Conservation (phyloP, 2,797 vertebrate species). For the Hapalemur alaotrensis region DNA sequence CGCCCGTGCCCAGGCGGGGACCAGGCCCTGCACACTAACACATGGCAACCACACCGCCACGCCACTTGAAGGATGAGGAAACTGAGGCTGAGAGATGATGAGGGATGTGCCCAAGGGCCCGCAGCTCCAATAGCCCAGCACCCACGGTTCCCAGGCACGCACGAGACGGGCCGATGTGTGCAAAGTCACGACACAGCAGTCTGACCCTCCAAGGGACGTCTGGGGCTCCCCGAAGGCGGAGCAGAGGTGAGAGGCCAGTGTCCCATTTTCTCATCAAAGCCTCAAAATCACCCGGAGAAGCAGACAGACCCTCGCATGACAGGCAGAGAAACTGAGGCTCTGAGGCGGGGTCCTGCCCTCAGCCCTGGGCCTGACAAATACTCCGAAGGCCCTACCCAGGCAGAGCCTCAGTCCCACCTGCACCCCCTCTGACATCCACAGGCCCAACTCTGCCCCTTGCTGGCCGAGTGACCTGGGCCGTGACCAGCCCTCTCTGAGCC, state of each 20-base stretch:
- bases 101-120: neutral
- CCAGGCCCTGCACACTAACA: neutral
- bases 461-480: neutral
- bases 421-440: neutral
- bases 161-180: accelerated
- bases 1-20: accelerated
- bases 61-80: neutral
- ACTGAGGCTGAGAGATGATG: neutral
- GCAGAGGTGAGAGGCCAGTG: neutral
- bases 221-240: neutral
- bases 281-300: neutral
- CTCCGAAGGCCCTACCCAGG: neutral
- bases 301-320: neutral
- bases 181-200: neutral
- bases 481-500: neutral
- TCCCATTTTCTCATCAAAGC: neutral
- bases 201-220: neutral
- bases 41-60: too few relatives aligned
- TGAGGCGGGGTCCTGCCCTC: neutral
- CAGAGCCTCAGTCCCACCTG: neutral
- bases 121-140: neutral
- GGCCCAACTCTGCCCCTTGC: neutral
- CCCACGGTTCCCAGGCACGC: neutral
- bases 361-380: neutral
- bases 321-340: neutral